phyloP scores from a whole-genome alignment of 2,888 invertebrate genomes.

The Tachina lurida region DNA sequence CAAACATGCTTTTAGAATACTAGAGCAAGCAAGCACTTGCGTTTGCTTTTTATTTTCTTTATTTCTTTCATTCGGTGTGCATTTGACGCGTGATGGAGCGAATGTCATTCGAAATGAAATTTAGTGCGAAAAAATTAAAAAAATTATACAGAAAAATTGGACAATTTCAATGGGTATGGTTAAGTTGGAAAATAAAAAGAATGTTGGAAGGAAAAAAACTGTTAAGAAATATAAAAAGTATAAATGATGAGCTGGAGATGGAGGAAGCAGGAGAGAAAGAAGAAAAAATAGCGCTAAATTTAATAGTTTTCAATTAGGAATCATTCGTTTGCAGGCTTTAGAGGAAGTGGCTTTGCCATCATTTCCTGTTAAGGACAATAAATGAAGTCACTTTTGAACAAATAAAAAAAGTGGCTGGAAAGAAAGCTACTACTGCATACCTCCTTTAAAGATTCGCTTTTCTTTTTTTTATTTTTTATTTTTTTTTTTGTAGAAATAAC shows the following conservation, averaged over 20 bases:
- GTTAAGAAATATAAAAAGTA: conserved; percentile 69
- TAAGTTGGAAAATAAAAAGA: conserved; percentile 68
- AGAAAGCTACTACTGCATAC: conserved; percentile 38
- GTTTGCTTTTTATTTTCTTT: conserved; percentile 59
- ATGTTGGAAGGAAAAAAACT: conserved; percentile 63
- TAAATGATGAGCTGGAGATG: conserved; percentile 58
- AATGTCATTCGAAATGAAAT: conserved; percentile 82
- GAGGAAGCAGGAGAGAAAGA: conserved; percentile 65
- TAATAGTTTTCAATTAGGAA: conserved; percentile 83
- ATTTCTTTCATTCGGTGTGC: conserved; percentile 75
- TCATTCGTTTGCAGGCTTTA: conserved; percentile 81
- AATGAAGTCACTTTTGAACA: conserved; percentile 81
- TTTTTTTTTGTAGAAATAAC: conserved; percentile 45
- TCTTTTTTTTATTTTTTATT: conserved; percentile 36
- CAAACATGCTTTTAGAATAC: conserved; percentile 66
- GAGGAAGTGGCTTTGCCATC: conserved; percentile 71
- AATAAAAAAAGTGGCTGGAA: conserved; percentile 52
- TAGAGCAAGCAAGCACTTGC: conserved; percentile 45
- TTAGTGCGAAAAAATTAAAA: conserved; percentile 75
- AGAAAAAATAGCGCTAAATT: conserved; percentile 73
- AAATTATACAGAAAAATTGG: conserved; percentile 68
- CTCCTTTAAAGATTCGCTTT: conserved; percentile 54
- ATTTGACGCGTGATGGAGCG: conserved; percentile 82
- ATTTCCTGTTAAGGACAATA: conserved; percentile 75
- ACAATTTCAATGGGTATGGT: conserved; percentile 71